phyloP scores from a whole-genome alignment of 1,140 invertebrate genomes.

The Scaptodrosophila lebanonensis region DNA sequence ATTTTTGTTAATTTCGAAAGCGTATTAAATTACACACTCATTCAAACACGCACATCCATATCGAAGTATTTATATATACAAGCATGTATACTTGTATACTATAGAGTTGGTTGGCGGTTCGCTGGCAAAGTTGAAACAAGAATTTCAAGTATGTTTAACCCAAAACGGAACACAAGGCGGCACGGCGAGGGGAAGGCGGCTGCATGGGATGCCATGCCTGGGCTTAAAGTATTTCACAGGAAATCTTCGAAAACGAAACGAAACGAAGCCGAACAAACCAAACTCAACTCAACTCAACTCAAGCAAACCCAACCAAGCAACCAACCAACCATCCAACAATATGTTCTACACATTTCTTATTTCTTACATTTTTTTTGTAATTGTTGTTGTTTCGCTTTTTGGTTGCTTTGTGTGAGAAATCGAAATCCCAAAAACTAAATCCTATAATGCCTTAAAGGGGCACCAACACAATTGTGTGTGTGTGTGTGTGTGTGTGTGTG shows the following conservation, averaged over 20 bases:
- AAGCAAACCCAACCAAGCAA: too few species aligned
- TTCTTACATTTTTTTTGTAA: constrained; percentile 4
- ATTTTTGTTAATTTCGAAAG: constrained; percentile 70
- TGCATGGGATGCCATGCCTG: constrained; percentile 28
- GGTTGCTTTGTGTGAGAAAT: constrained; percentile 58
- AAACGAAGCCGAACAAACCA: constrained; percentile 7
- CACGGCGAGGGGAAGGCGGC: background rate
- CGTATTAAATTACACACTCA: constrained; percentile 67
- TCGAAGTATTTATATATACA: too few species aligned
- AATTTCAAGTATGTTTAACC: constrained; percentile 75
- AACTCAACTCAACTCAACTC: background rate
- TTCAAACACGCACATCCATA: constrained; percentile 3
- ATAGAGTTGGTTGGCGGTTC: background rate
- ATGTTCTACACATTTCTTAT: constrained; percentile 72
- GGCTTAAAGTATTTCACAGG: constrained; percentile 76
- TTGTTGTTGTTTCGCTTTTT: background rate
- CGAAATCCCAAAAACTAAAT: constrained; percentile 75
- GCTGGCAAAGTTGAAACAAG: constrained; percentile 61
- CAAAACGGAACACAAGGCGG: constrained; percentile 53
- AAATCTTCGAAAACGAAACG: constrained; percentile 67
- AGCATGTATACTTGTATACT: too few species aligned
- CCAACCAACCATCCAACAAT: constrained; percentile 50
- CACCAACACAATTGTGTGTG: too few species aligned
- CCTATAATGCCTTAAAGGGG: constrained; percentile 70
- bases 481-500: too few species aligned